phyloP scores from a whole-genome alignment of 1,140 invertebrate genomes.

The Drosophila ogumai region DNA sequence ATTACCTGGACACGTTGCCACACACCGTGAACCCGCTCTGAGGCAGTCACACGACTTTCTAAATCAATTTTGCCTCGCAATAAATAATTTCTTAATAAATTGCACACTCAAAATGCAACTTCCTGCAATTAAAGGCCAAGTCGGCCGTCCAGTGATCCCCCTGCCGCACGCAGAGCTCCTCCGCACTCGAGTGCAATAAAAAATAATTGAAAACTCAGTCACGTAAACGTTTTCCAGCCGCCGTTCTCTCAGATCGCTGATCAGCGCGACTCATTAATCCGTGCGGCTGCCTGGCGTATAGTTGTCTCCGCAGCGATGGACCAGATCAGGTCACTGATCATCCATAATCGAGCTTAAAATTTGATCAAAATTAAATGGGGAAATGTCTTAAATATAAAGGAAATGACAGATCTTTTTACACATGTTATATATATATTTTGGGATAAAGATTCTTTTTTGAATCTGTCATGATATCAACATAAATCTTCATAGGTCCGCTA shows the following conservation, averaged over 20 bases:
- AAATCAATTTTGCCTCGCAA: conserved; percentile 74
- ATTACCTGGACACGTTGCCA: conserved; percentile 61
- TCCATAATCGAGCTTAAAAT: background rate
- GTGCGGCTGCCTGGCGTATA: conserved; percentile 24
- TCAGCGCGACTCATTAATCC: conserved; percentile 75
- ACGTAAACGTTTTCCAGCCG: conserved; percentile 77
- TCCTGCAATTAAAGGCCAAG: conserved; percentile 75
- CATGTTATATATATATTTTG: no score
- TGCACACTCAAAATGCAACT: conserved; percentile 76
- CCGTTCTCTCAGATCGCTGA: conserved; percentile 60
- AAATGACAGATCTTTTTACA: no score
- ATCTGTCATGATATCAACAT: background rate
- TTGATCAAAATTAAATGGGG: background rate
- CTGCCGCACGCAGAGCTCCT: background rate
- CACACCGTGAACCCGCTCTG: conserved; percentile 46
- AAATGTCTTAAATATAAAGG: no score
- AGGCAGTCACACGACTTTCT: conserved; percentile 73
- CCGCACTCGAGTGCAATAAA: conserved; percentile 62
- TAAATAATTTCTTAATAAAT: conserved; percentile 82
- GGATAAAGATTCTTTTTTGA: no score
- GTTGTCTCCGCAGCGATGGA: conserved; percentile 19
- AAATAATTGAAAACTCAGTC: conserved; percentile 82
- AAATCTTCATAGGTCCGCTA: no score
- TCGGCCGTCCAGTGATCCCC: background rate
- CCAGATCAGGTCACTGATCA: background rate